Base-by-base conservation (phyloP, 2,888 invertebrate species). In the Sepioteuthis lessoniana region DNA sequence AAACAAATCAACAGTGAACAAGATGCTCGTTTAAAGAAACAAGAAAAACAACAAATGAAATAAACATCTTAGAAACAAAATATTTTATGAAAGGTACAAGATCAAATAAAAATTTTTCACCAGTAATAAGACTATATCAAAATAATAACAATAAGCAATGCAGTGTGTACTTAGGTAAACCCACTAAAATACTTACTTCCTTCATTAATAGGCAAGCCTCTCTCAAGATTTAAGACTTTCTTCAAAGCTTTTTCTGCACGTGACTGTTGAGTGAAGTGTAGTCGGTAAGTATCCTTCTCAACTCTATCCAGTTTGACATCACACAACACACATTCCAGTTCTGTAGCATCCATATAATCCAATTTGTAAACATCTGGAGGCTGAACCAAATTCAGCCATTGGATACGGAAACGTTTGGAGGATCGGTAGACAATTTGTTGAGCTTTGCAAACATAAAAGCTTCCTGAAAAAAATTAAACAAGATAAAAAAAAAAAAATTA, bases 351-450 rank as follows among this genome's bases (percentile, higher is more conserved):
- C 97, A 98, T 98, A 97, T 99, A 99, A 97, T 99, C 99, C 0
- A 98, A 98, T 94, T 98, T 98, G 97, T 98, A 99, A 4, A 98
- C 98, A 97, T 96, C 95, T 21, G 97, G 96, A n/a, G 96, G 96
- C 94, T 96, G 95, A 93, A 96, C 96, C 93, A 96, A 94, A 93
- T 96, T 96, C 94, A 99, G 97, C 99, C 99, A 99, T 96, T 98
- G 98, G 96, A 99, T 99, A 96, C 98, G 98, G 97, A 99, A 98
- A 97, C 98, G 98, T 94, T 98, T 98, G 60, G 98, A 98, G 93
- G 98, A 98, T 96, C 98, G 98, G 97, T 98, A 98, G 94, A 99
- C 98, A 97, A 99, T 99, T 97, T 99, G 99, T 97, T 98, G 98
- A 0, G 98, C 98, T 97, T 99, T 98, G 97, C 99, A 99, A 94